Percentiles rank a stretch among this genome's conserved stretches.
phyloP scores from a whole-genome alignment of 2,888 invertebrate genomes.

The Timandra comae region DNA sequence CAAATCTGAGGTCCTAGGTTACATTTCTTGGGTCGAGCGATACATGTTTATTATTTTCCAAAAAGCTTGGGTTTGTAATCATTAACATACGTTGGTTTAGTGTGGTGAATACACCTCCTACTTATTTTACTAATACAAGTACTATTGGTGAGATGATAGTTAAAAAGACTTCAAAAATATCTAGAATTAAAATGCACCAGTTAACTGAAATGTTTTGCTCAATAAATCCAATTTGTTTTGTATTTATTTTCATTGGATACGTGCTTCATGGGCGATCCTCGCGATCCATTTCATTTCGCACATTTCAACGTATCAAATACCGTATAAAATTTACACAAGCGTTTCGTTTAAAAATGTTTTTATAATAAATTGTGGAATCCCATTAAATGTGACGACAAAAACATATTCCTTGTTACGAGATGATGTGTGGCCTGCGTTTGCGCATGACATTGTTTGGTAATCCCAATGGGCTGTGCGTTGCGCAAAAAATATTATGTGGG shows the following conservation, averaged over 20 bases:
- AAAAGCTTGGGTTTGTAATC: too few species aligned
- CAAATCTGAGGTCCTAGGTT: too few species aligned
- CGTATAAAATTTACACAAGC: conserved; percentile 18
- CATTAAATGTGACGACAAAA: conserved; percentile 62
- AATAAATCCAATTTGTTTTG: background rate
- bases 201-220: conserved; percentile 2
- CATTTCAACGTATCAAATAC: conserved; percentile 9
- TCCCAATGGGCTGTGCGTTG: conserved; percentile 42
- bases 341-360: conserved; percentile 12
- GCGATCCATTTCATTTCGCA: conserved; percentile 1
- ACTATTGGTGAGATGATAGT: too few species aligned
- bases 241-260: conserved; percentile 1
- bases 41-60: too few species aligned
- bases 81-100: too few species aligned
- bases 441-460: conserved; percentile 60
- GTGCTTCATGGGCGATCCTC: background rate
- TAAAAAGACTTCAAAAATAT: too few species aligned
- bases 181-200: too few species aligned
- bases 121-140: too few species aligned
- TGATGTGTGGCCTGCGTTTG: conserved; percentile 63
- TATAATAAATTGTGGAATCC: conserved; percentile 53
- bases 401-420: conserved; percentile 41
- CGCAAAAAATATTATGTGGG: conserved; percentile 63
- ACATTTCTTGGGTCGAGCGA: too few species aligned
- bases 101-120: too few species aligned